Percentiles rank a stretch among this genome's conserved stretches.
phyloP scores from a whole-genome alignment of 2,888 invertebrate genomes.

The Prenolepis imparis region DNA sequence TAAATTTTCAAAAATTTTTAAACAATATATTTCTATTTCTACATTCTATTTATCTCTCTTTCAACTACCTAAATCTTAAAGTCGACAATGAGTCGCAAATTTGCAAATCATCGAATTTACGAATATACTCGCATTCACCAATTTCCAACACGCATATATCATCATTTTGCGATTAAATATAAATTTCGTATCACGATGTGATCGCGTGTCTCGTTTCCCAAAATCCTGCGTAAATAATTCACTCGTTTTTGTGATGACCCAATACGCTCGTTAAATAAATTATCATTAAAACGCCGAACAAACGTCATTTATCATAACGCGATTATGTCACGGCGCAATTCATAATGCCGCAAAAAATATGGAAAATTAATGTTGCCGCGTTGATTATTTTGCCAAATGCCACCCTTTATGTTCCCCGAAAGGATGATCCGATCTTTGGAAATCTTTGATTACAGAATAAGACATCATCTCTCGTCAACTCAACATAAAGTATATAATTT shows the following conservation, averaged over 20 bases:
- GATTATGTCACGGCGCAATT: conserved; percentile 43
- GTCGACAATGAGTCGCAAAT: neutral
- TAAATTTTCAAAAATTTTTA: neutral
- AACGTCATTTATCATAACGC: conserved; percentile 29
- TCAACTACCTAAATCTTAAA: neutral
- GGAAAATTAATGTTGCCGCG: conserved; percentile 65
- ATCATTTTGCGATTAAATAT: neutral
- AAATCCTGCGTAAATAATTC: conserved; percentile 31
- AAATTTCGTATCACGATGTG: neutral
- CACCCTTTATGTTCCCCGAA: conserved; percentile 4
- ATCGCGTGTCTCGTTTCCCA: conserved; percentile 24
- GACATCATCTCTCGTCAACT: conserved; percentile 60
- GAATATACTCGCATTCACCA: neutral
- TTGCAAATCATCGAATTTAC: neutral
- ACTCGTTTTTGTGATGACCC: conserved; percentile 25
- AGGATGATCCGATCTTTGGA: conserved; percentile 53
- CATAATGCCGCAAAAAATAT: conserved; percentile 63
- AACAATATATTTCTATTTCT: neutral
- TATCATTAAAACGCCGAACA: conserved; percentile 34
- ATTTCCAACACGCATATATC: neutral
- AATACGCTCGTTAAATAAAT: conserved; percentile 35
- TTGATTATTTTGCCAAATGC: conserved; percentile 47
- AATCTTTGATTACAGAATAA: conserved; percentile 61
- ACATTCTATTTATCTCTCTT: neutral
- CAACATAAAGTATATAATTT: conserved; percentile 15